phyloP scores from a whole-genome alignment of 30 jellyfish, hydroid and myxozoan genomes.

The Clytia hemisphaerica region DNA sequence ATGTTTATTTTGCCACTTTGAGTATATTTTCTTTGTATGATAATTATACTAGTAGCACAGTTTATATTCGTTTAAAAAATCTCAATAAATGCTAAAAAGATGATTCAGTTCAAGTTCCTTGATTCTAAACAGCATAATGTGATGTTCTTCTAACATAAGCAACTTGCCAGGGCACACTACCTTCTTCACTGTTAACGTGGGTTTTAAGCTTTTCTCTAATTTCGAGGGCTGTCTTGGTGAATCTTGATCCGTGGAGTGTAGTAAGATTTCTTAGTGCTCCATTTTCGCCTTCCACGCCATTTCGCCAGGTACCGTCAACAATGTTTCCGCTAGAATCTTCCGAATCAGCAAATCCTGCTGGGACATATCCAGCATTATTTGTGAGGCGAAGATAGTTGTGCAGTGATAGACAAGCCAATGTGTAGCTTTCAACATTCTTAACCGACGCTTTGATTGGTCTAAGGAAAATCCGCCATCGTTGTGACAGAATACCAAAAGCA shows the following conservation, averaged over 20 bases:
- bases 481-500: slow-evolving; percentile 22
- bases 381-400: slow-evolving; percentile 30
- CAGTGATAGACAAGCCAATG: slow-evolving; percentile 8
- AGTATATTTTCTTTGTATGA: no score
- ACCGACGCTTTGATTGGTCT: slow-evolving; percentile 13
- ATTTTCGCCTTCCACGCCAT: not conserved
- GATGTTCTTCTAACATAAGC: slow-evolving; percentile 4
- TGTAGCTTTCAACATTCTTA: not conserved
- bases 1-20: no score
- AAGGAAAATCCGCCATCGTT: slow-evolving; percentile 23
- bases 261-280: no score
- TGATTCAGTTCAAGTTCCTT: no score
- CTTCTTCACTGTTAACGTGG: slow-evolving; percentile 2
- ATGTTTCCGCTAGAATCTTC: slow-evolving; percentile 32
- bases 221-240: no score
- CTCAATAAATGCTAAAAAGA: no score
- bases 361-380: slow-evolving; percentile 14
- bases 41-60: no score
- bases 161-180: slow-evolving; percentile 19
- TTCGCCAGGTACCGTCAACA: slow-evolving; percentile 41
- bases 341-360: slow-evolving; percentile 26
- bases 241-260: no score
- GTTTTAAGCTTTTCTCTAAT: not conserved
- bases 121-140: no score
- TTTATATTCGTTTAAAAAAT: no score